Evolutionary conservation across 92 coral and sea anemone genomes (phyloP).

Genomic region (Epizoanthus stellaris): DNA sequence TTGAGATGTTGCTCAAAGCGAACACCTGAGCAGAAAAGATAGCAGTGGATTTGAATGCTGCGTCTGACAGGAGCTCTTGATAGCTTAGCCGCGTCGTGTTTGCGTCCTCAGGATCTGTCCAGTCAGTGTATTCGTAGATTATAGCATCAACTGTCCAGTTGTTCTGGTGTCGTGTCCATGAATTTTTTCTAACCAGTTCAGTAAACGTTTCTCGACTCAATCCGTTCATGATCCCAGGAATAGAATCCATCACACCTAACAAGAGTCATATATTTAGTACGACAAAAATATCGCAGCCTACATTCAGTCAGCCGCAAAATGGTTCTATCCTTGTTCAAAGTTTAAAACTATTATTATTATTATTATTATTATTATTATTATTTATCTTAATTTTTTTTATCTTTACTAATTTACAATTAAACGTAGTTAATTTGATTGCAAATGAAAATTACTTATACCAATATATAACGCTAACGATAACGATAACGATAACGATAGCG

Average conservation of each 20-base stretch:
- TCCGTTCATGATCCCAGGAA: conserved; percentile 5
- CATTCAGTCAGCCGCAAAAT: neutral
- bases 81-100: neutral
- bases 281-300: neutral
- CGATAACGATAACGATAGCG: no score
- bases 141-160: neutral
- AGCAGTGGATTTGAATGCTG: neutral
- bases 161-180: conserved; percentile 14
- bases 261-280: neutral
- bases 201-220: conserved; percentile 1
- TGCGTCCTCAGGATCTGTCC: neutral
- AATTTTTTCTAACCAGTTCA: neutral
- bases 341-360: no score
- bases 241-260: neutral
- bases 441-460: no score
- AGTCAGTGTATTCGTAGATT: conserved; percentile 12
- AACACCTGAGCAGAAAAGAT: neutral
- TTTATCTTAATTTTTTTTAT: no score
- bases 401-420: no score
- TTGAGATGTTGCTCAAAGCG: neutral
- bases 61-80: conserved; percentile 5
- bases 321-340: no score
- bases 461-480: no score
- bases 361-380: no score
- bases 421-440: no score